Percentiles rank a stretch among this genome's conserved stretches.
These are phyloP conservation scores for Ctenosaura bakeri DNA, from an alignment of 2,797 vertebrate genomes.

Conservation along the genomic window DNA sequence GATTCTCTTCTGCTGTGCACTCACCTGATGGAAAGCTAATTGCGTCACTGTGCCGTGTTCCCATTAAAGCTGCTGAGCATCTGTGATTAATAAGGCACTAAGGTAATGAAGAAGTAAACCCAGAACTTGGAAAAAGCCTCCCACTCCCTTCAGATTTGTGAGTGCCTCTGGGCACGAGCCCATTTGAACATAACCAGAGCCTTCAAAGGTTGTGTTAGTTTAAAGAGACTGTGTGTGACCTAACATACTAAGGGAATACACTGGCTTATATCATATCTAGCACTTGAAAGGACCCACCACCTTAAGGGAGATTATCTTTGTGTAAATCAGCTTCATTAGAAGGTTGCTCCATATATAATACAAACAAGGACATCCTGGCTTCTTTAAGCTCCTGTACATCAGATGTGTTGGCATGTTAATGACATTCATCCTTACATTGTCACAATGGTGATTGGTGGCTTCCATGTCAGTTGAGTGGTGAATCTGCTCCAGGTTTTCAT, in stretches of 20 bases:
- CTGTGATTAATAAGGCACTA: constrained; percentile 44
- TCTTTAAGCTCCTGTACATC: too few relatives aligned
- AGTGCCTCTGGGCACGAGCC: background rate
- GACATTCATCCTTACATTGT: too few relatives aligned
- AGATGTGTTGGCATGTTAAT: too few relatives aligned
- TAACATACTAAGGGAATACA: background rate
- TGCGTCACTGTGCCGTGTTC: constrained; percentile 41
- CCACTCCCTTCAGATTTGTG: background rate
- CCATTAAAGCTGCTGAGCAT: constrained; percentile 40
- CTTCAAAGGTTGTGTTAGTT: background rate
- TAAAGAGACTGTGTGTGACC: background rate
- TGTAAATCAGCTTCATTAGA: background rate
- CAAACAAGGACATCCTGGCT: too few relatives aligned
- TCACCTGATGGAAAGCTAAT: constrained; percentile 51
- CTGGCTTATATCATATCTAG: background rate
- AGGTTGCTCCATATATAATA: too few relatives aligned
- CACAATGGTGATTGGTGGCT: too few relatives aligned
- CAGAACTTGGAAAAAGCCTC: background rate
- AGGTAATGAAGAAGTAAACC: constrained; percentile 35
- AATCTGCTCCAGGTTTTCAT: too few relatives aligned
- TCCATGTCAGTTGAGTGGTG: too few relatives aligned
- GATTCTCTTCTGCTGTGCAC: constrained; percentile 32
- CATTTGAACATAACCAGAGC: background rate
- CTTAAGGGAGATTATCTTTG: background rate
- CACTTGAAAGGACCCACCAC: background rate